phyloP scores from a whole-genome alignment of 2,113 vertebrate species.

The Epinephelus moara region DNA sequence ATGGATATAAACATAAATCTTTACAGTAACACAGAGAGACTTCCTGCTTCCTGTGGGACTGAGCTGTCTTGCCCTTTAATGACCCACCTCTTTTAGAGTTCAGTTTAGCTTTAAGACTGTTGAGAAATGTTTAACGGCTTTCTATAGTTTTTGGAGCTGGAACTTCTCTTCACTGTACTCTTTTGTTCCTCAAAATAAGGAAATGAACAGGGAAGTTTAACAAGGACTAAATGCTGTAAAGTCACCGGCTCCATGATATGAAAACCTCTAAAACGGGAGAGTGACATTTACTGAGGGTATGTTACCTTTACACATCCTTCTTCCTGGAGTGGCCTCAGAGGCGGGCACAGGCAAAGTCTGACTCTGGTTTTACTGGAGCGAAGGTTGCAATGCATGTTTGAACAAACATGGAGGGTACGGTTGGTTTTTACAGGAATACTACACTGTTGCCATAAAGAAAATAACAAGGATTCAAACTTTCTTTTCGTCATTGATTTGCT shows the following conservation, averaged over 20 bases:
- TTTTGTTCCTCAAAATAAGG: not conserved
- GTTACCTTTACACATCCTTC: slow-evolving; percentile 48
- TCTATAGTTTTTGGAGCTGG: not conserved
- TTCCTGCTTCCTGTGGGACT: not conserved
- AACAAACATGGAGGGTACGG: not conserved
- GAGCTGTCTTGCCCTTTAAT: not conserved
- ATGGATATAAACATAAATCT: not conserved
- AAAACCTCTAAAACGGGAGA: not conserved
- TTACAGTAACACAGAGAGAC: not conserved
- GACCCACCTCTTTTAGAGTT: not conserved
- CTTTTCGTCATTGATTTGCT: not conserved
- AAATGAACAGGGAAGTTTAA: not conserved
- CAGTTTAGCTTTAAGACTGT: no score
- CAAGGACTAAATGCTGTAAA: not conserved
- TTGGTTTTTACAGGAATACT: not conserved
- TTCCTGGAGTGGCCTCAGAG: slow-evolving; percentile 42
- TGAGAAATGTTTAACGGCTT: not conserved
- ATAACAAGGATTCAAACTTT: not conserved
- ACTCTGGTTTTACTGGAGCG: not conserved
- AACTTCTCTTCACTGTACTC: no score
- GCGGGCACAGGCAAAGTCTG: slow-evolving; percentile 18
- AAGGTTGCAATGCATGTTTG: slow-evolving; percentile 9
- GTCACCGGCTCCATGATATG: not conserved
- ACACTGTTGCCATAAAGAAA: no score
- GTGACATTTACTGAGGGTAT: not conserved